Evolutionary conservation across 2,888 invertebrate genomes (phyloP).

Genomic region (Drosophila bunnanda): DNA sequence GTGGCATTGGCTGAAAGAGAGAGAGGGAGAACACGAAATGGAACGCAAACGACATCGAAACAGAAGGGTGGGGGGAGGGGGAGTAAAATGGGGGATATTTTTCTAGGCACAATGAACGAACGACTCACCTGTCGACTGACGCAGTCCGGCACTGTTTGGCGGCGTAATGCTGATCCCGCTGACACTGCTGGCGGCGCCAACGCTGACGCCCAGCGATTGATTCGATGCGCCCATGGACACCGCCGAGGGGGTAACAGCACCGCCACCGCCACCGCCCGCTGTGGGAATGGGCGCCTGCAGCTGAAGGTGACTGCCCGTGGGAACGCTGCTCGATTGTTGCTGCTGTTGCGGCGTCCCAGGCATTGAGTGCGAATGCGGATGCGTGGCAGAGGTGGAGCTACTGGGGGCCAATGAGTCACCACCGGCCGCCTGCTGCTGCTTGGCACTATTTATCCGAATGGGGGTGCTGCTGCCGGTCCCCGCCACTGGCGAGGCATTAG

Average conservation of each 20-base stretch:
- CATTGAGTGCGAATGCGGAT: constrained; percentile 54
- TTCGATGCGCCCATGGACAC: constrained; percentile 74
- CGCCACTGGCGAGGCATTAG: constrained; percentile 34
- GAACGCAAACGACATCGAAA: constrained; percentile 61
- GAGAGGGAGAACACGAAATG: constrained; percentile 15
- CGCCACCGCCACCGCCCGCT: constrained; percentile 16
- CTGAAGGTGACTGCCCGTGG: constrained; percentile 73
- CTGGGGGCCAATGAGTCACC: constrained; percentile 65
- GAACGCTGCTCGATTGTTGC: constrained; percentile 74
- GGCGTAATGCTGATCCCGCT: constrained; percentile 80
- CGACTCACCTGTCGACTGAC: constrained; percentile 81
- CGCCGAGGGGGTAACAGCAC: constrained; percentile 48
- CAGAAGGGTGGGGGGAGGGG: constrained; percentile 1
- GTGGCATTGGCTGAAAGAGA: constrained; percentile 39
- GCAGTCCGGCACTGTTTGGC: constrained; percentile 82
- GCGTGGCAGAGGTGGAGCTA: constrained; percentile 12
- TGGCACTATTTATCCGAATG: constrained; percentile 80
- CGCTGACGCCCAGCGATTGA: constrained; percentile 72
- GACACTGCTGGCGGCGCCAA: constrained; percentile 62
- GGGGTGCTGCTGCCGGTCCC: constrained; percentile 80
- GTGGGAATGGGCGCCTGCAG: constrained; percentile 63
- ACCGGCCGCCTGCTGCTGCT: constrained; percentile 57
- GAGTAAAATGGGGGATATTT: neutral
- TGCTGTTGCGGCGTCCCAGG: constrained; percentile 58
- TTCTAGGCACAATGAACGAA: neutral